Evolutionary conservation across 2,888 invertebrate genomes (phyloP).

Genomic region (Drosophila ezoana): DNA sequence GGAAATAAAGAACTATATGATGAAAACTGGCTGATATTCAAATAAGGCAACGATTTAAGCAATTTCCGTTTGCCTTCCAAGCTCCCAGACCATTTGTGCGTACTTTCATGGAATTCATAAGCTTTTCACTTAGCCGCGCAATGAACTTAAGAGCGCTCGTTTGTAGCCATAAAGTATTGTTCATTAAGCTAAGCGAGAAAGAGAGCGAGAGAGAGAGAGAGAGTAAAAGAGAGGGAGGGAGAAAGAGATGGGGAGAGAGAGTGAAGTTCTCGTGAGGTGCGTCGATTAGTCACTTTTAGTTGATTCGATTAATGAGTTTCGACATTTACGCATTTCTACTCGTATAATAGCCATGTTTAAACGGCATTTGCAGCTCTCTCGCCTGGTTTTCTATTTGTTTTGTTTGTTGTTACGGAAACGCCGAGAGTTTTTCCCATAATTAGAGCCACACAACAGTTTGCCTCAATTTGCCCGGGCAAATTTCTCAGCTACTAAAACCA

Average conservation of each 20-base stretch:
- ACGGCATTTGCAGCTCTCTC: constrained; percentile 8
- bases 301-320: constrained; percentile 79
- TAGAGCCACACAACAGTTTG: constrained; percentile 63
- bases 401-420: constrained; percentile 67
- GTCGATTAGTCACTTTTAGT: constrained; percentile 75
- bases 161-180: constrained; percentile 2
- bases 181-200: background rate
- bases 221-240: background rate
- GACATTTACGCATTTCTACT: constrained; percentile 64
- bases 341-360: constrained; percentile 20
- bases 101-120: background rate
- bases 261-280: constrained; percentile 42
- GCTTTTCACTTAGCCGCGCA: constrained; percentile 17
- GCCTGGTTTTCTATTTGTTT: constrained; percentile 53
- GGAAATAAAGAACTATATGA: background rate
- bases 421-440: constrained; percentile 77
- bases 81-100: background rate
- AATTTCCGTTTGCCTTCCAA: constrained; percentile 11
- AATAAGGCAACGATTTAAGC: constrained; percentile 1
- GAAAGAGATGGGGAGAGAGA: background rate
- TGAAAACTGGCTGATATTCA: constrained; percentile 9
- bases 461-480: constrained; percentile 66
- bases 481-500: constrained; percentile 75
- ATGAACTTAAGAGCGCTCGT: constrained; percentile 11
- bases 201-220: background rate